Conservation (phyloP, 2,113 vertebrate species). For the Acanthochromis polyacanthus region DNA sequence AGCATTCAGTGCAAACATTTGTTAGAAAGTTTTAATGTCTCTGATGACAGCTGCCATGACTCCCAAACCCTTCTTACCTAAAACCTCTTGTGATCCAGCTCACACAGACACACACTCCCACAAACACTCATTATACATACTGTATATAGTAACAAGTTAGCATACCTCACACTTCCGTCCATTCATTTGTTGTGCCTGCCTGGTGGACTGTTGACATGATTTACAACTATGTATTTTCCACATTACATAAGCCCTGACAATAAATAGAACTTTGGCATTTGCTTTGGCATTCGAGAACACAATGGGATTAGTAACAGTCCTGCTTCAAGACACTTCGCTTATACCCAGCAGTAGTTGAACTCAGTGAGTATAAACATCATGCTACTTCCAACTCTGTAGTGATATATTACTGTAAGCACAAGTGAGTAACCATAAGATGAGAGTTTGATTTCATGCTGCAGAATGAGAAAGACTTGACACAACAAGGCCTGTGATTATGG, state of each 20-base stretch:
- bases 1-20: too few species aligned
- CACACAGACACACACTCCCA: conserved; percentile 15
- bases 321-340: conserved; percentile 9
- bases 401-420: neutral
- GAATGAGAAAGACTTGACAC: neutral
- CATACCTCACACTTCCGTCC: conserved; percentile 47
- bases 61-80: neutral
- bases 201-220: conserved; percentile 40
- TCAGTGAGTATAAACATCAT: neutral
- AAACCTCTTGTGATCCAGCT: conserved; percentile 28
- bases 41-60: conserved; percentile 25
- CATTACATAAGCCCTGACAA: conserved; percentile 46
- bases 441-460: neutral
- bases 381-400: neutral
- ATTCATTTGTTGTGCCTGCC: conserved; percentile 41
- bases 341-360: conserved; percentile 1
- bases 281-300: conserved; percentile 55
- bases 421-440: too few species aligned
- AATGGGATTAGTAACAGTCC: conserved; percentile 35
- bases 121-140: conserved; percentile 10
- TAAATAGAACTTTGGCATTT: conserved; percentile 65
- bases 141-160: conserved; percentile 30
- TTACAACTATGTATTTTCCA: conserved; percentile 44
- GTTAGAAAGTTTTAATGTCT: conserved; percentile 25
- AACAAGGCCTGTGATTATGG: too few species aligned